A percentile compares a stretch with the other conserved stretches of the same genome.
Evolutionary conservation across 2,113 vertebrate species (phyloP).

Genomic region (Amblyornis subalaris): DNA sequence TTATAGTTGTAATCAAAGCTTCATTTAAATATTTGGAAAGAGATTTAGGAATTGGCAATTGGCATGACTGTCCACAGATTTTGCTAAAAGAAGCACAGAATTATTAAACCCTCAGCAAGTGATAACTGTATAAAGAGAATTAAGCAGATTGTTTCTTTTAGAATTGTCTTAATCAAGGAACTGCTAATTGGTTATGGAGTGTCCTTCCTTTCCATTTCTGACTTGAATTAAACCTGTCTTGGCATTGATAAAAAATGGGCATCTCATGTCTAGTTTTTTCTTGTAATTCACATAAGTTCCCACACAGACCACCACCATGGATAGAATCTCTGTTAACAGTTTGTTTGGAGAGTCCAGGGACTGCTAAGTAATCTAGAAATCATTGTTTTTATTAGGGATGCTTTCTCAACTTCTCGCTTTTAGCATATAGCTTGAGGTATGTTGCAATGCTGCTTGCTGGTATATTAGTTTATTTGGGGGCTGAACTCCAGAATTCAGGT

Average conservation of each 20-base stretch:
- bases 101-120: background rate
- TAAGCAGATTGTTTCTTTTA: background rate
- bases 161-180: background rate
- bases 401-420: background rate
- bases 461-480: background rate
- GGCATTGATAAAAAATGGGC: background rate
- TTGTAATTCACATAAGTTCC: background rate
- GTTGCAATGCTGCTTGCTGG: background rate
- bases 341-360: background rate
- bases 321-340: background rate
- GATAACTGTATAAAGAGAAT: background rate
- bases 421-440: background rate
- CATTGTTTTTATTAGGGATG: background rate
- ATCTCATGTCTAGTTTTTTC: background rate
- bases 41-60: background rate
- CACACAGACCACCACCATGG: background rate
- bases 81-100: background rate
- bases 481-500: background rate
- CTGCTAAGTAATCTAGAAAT: background rate
- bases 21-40: background rate
- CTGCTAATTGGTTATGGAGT: background rate
- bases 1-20: background rate
- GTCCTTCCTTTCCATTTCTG: background rate
- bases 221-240: background rate
- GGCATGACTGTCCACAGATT: background rate